Base-by-base conservation (phyloP, 2,113 vertebrate genomes). In the Oreochromis tanganicae region DNA sequence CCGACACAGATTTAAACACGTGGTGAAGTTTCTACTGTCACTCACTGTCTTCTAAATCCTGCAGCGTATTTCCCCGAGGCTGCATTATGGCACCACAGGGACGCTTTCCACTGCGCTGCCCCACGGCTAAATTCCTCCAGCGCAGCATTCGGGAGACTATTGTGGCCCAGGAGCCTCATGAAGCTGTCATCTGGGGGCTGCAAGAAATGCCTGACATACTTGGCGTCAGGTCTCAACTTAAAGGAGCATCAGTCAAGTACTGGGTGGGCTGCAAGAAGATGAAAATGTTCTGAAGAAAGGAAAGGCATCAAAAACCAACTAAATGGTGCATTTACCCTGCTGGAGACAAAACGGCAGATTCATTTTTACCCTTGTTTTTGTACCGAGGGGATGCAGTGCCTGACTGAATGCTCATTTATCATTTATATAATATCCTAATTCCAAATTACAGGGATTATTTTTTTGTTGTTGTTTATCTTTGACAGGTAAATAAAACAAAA, bases 21-120 rank as follows among this genome's bases (percentile, higher is more conserved):
- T 36, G 5, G 81, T 66, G 52, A 89, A 81, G 82, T 79, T 85
- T 89, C 86, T 59, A 7, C 84, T 91, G 88, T 93, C 91, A 90
- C 43, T 90, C 78, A 89, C 21, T 29, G 79, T 63, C 89, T 55
- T 36, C 78, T 55, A 59, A 63, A 81, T 38, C 61, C 79, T 24
- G 24, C n/a, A 3, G 46, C 5, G 29, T 34, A 43, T 84, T 75
- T 78, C 61, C 59, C 57, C 2, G 36, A 85, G 63, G 84, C 84
- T 5, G 83, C 78, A 48, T 59, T 43, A 52, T 24, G 54, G 34
- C 66, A 36, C 79, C 4, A 2, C 75, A 12, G 84, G 85, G 57
- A 86, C 41, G 43, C 21, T 83, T 83, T 78, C 38, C 59, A 38
- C 24, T 38, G 34, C 4, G 36, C 36, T 79, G 71, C 85, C 89